Base-by-base conservation (phyloP, 2,113 vertebrate species). In the Calidris pygmaea region DNA sequence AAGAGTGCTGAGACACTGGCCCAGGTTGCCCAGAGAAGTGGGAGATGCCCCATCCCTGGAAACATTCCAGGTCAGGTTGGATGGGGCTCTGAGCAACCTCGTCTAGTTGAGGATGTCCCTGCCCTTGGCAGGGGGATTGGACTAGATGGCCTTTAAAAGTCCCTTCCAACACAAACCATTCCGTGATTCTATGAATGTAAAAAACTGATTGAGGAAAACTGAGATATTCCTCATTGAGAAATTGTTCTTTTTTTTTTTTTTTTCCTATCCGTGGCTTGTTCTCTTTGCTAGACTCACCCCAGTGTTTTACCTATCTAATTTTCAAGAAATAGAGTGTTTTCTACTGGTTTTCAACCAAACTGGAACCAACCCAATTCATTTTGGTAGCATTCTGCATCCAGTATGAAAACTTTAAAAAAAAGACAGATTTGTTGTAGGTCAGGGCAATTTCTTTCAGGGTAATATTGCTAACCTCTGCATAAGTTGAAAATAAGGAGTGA, bases 391-490 rank as follows among this genome's bases (percentile, higher is more conserved):
- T 65, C 71, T 89, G 55, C 26, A 35, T 45, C 67, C 82, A 59
- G 29, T 58, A 73, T 55, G 50, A 45, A 85, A 91, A 90, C 32
- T 82, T 93, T 65, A n/a, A 62, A 90, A 91, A 89, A 90, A 89
- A 80, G 50, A n/a, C 39, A 52, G 84, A 84, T 93, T 94, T 88
- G 58, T 88, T 79, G 82, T 23, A 83, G 41, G 50, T 85, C 89
- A 80, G 82, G 47, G 58, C 37, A 67, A 34, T 83, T 93, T 83
- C 60, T 95, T 73, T 30, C 75, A 24, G 50, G 59, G 74, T 62
- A 90, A 88, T 96, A 89, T 91, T 94, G 95, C 94, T 91, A 94
- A 95, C 55, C 41, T 79, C 75, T 94, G 90, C 81, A 55, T 74
- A 77, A 87, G 37, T 74, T 67, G 90, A 89, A 96, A 96, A 95